Evolutionary conservation across 1,140 invertebrate species (phyloP), one percentile per base, ranked within the genome.

Genomic region (Nylanderia fulva): DNA sequence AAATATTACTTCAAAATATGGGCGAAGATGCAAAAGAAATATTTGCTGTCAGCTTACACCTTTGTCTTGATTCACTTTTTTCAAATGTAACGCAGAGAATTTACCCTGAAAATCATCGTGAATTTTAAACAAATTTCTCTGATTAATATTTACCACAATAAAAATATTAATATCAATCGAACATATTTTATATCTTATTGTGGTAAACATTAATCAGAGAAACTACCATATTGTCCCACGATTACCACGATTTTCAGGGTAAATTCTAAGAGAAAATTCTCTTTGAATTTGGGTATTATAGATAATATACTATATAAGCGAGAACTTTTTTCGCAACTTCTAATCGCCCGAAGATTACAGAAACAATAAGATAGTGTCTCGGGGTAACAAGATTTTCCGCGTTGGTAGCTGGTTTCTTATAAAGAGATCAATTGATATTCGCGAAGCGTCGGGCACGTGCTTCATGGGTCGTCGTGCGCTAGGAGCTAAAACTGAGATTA

Each of bases 301-400:
- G 45, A 75, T 64, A 24, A 42, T 18, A 6, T 33, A 45, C 29
- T 18, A 6, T 33, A 45, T 45, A 29, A 3, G 21, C 6, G 36
- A 75, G 56, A 75, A 60, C 24, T 48, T 42, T 60, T 33, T 29
- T 15, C 6, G 27, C n/a, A 76, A 48, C 42, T 64, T 63, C 36
- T 33, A 48, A 77, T 64, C 27, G 58, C 39, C 15, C 6, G 27
- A 48, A 13, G 13, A 66, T 8, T 36, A 52, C 18, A 60, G 36
- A 71, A 60, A 80, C 60, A 52, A 85, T 42, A 33, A 33, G 36
- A n/a, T 72, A 5, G 15, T 68, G 29, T 24, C n/a, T 24, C 18
- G 9, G 36, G 36, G 13, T 85, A 85, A 83, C 21, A 58, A 54
- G 77, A 88, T 85, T 69, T 87, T 85, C 56, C 33, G 13, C 42